Evolutionary conservation across 2,888 invertebrate genomes (phyloP), one percentile per base, ranked within the genome.

Genomic region (Drosophila austrosaltans): DNA sequence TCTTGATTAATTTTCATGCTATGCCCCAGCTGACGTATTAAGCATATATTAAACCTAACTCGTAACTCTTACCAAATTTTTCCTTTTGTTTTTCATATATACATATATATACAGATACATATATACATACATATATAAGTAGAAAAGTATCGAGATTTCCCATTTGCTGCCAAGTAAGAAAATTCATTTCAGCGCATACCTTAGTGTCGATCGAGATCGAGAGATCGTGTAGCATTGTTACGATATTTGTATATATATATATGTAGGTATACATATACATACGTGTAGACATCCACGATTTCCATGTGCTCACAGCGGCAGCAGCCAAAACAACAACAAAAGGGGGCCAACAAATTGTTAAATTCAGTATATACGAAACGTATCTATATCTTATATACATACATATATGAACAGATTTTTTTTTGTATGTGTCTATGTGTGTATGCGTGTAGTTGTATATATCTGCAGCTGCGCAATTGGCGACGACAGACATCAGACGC

Each of bases 401-500:
- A 30, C 42, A 16, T 30, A 32, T 56, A 57, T 44, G 36, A 30
- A 58, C 32, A 65, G 58, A 57, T 39, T 42, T 36, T 28, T 40
- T 36, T 57, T 57, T 59, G 53, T 59, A 65, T 48, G n/a, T 62
- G 63, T 68, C 42, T 60, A 5, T 22, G 8, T 36, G 36, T 36
- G 36, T 63, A 36, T 53, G 40, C 64, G 60, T 36, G 54, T 75
- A 54, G 48, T 57, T 65, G 25, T 60, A 32, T 67, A 28, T 63
- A 59, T 72, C 72, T 78, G 81, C 82, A 82, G 88, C 83, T 83
- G 83, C 83, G 78, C 75, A 78, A 80, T 81, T 88, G 88, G 83
- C 88, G 83, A 86, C 88, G 83, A 83, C 81, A 88, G 86, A 83
- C 78, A 85, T 72, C 82, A 82, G 75, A 71, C 79, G 88, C 80